These are phyloP conservation scores for Trileptium ribeirensis DNA, from an alignment of 2,888 invertebrate species.

Conservation along the genomic window DNA sequence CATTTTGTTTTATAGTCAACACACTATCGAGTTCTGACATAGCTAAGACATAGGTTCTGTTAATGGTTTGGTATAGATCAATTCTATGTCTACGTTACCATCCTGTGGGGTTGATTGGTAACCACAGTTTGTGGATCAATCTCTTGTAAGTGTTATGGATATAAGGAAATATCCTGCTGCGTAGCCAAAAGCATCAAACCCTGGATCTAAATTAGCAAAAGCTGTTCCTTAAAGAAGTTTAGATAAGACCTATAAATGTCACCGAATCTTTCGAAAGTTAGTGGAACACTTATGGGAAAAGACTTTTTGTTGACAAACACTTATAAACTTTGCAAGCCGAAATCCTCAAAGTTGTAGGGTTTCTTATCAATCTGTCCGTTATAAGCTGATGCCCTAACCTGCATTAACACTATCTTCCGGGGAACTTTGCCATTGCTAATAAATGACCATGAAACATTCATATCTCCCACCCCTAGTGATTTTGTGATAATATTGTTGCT, in stretches of 20 bases:
- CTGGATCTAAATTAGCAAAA: neutral
- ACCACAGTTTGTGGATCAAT: neutral
- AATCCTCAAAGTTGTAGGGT: neutral
- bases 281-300: neutral
- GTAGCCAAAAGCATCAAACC: neutral
- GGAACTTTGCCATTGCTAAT: neutral
- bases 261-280: neutral
- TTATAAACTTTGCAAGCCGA: neutral
- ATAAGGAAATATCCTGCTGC: neutral
- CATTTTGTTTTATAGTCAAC: neutral
- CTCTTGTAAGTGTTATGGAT: neutral
- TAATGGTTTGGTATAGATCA: neutral
- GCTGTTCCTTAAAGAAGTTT: neutral
- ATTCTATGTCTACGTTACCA: neutral
- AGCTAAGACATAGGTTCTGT: neutral
- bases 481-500: neutral
- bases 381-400: neutral
- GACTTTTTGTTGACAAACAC: neutral
- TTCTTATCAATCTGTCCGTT: neutral
- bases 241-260: neutral
- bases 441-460: neutral
- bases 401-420: neutral
- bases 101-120: neutral
- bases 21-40: neutral
- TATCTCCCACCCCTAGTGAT: neutral